These are phyloP conservation scores for Oncorhynchus mykiss DNA, from an alignment of 2,113 vertebrate genomes.

Conservation along the genomic window DNA sequence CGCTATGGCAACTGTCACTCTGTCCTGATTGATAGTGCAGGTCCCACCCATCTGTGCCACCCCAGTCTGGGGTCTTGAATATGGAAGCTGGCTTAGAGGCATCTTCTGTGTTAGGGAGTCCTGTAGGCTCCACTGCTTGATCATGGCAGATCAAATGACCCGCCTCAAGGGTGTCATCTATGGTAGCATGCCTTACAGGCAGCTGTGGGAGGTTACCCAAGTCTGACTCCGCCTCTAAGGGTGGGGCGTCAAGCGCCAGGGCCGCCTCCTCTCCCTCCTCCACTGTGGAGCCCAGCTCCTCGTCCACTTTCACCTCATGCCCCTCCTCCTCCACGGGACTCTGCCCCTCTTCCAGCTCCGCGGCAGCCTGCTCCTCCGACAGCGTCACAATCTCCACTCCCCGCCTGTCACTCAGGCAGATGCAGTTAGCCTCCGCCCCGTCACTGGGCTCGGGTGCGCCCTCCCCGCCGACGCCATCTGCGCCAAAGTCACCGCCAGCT, in stretches of 20 bases:
- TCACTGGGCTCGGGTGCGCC: constrained; percentile 52
- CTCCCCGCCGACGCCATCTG: constrained; percentile 70
- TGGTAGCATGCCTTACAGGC: constrained; percentile 29
- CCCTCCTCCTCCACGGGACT: constrained; percentile 63
- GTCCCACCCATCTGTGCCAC: constrained; percentile 37
- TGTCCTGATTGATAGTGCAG: constrained; percentile 38
- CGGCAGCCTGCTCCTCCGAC: constrained; percentile 56
- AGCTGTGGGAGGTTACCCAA: constrained; percentile 43
- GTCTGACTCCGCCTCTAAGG: constrained; percentile 45
- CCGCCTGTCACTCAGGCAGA: constrained; percentile 66
- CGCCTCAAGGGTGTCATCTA: constrained; percentile 33
- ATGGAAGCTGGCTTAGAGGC: constrained; percentile 24
- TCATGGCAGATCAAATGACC: not conserved
- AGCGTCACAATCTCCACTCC: constrained; percentile 66
- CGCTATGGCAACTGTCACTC: constrained; percentile 49
- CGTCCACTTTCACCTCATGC: constrained; percentile 50
- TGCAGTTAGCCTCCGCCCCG: constrained; percentile 58
- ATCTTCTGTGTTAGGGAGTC: constrained; percentile 17
- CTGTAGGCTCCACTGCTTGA: constrained; percentile 20
- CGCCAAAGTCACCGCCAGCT: constrained; percentile 71
- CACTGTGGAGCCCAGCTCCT: constrained; percentile 55
- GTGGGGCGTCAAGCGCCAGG: constrained; percentile 47
- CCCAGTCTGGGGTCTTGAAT: constrained; percentile 17
- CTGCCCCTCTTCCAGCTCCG: constrained; percentile 58
- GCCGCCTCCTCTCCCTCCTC: constrained; percentile 67